Evolutionary conservation across 1,140 invertebrate species (phyloP), one percentile per base, ranked within the genome.

Genomic region (Carposina sasakii): DNA sequence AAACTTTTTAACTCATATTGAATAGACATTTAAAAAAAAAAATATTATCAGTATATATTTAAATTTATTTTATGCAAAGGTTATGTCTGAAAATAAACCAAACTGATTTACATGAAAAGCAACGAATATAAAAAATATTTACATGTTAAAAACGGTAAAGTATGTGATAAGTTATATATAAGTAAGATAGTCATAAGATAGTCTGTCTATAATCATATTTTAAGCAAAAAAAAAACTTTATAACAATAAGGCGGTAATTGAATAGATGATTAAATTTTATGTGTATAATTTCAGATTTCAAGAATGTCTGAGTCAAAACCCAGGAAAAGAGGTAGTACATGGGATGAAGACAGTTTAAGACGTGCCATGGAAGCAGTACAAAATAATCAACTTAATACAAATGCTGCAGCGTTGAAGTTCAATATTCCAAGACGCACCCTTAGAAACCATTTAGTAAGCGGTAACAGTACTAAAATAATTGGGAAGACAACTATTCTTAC

Each of bases 361-460:
- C 31, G 31, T 33, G 31, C 31, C 31, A 33, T 39, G 36, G 6
- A 39, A 21, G 36, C 16, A 21, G 36, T 17, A 39, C 16, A 39
- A 20, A 39, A 39, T 19, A 39, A 39, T 39, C 15, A 17, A 39
- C 20, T 39, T 39, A 39, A 39, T 39, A 33, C 31, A 3, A 39
- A 39, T 39, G 36, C 15, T 20, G 36, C 36, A 39, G 20, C 15
- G 20, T 20, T 39, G 20, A 39, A 33, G 13, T 33, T 33, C 31
- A 33, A 33, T 33, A 33, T 33, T 33, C 31, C 31, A 33, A 33
- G 31, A 33, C 31, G 31, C 31, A 33, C 31, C 13, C 31, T 33
- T 5, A 33, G 31, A 33, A 8, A 33, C 13, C 8, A 33, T 33
- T 33, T 33, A 33, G 9, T 33, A 33, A 33, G 8, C 31, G 31